Evolutionary conservation across 2,888 invertebrate genomes (phyloP).

Genomic region (Cartodere bifasciata): DNA sequence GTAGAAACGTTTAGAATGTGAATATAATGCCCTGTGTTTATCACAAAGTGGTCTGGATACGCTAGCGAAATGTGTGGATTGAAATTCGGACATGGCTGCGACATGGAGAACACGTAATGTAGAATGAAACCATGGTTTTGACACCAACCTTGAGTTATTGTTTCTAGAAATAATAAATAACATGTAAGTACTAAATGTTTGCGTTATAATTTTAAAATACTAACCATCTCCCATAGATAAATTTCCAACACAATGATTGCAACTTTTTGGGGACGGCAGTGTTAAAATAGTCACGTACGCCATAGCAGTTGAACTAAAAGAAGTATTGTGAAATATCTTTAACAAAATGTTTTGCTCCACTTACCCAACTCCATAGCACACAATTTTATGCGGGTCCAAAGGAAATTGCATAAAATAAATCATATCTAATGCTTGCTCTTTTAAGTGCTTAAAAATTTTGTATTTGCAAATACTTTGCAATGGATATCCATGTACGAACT

Average conservation of each 20-base stretch:
- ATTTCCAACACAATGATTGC: conserved; percentile 38
- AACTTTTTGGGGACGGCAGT: conserved; percentile 49
- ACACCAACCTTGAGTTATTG: conserved; percentile 42
- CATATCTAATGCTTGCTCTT: conserved; percentile 35
- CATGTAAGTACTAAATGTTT: conserved; percentile 1
- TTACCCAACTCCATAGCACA: conserved; percentile 58
- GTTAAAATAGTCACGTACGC: conserved; percentile 55
- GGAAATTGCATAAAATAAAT: conserved; percentile 63
- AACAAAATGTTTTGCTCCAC: conserved; percentile 16
- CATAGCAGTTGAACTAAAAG: conserved; percentile 34
- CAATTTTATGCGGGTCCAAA: conserved; percentile 48
- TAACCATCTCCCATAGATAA: conserved; percentile 25
- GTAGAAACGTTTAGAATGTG: conserved; percentile 32
- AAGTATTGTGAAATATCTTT: conserved; percentile 10
- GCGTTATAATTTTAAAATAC: conserved; percentile 9
- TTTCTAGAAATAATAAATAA: conserved; percentile 19
- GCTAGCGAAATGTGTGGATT: conserved; percentile 32
- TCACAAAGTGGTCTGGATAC: conserved; percentile 33
- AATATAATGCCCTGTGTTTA: conserved; percentile 35
- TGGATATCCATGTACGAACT: conserved; percentile 31
- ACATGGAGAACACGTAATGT: conserved; percentile 83
- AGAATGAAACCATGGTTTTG: conserved; percentile 82
- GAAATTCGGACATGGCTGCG: conserved; percentile 55
- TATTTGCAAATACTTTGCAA: conserved; percentile 30
- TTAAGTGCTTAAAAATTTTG: conserved; percentile 32